Evolutionary conservation across 1,140 invertebrate species (phyloP), one percentile per base, ranked within the genome.

Genomic region (Ostrea edulis): DNA sequence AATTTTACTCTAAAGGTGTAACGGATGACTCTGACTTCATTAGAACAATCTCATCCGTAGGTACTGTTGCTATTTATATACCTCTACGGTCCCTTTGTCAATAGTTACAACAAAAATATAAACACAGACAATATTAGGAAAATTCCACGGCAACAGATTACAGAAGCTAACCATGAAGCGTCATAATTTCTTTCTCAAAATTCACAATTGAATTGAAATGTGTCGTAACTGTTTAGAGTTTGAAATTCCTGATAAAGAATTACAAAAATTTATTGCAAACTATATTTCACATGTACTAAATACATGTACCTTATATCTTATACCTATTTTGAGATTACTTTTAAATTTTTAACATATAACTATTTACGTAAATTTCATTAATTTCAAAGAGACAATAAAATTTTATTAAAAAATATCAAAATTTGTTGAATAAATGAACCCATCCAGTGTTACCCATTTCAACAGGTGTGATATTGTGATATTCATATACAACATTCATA

Each of bases 21-120:
- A 20, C 5, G 68, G 68, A 77, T 29, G 9, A 35, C 35, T 29
- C 25, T 25, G 14, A 55, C 14, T 3, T 55, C 9, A 55, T 12
- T 1, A 55, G 9, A 55, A 55, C 9, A 58, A 58, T 58, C 20
- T 58, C 22, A 8, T 25, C 22, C 2, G 8, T 29, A 25, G 65
- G 22, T 8, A 71, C 22, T 25, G 12, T 77, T 77, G 4, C 29
- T 3, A 29, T 77, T 14, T 5, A 77, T 29, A 77, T 77, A 77
- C 68, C 68, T 44, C 11, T 14, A 29, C 0, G 9, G 25, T 77
- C 68, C 68, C 29, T 77, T 77, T 22, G 29, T 25, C 68, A 77
- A 9, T 22, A 77, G 22, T 77, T 77, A 77, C 68, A 77, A 77
- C 68, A 77, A 77, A 77, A 22, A 77, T 77, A 62, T 44, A 44